phyloP scores from a whole-genome alignment of 2,113 vertebrate species.

The Antechinus stuartii region DNA sequence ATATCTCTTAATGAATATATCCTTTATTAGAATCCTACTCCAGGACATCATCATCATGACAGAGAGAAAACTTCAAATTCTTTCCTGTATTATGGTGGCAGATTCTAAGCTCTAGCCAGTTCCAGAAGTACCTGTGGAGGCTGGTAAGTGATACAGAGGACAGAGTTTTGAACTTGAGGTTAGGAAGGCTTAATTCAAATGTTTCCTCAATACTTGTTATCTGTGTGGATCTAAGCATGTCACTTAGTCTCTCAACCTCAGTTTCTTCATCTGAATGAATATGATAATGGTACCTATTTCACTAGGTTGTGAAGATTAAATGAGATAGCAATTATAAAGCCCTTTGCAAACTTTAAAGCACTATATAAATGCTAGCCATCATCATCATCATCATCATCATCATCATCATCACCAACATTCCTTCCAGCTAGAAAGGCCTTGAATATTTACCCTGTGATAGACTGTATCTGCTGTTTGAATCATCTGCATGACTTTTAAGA shows the following conservation, averaged over 20 bases:
- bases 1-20: neutral
- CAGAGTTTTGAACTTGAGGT: neutral
- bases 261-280: neutral
- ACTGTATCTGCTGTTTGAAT: neutral
- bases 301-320: neutral
- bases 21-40: neutral
- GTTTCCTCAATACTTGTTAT: neutral
- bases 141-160: neutral
- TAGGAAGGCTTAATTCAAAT: neutral
- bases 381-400: neutral
- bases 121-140: neutral
- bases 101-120: neutral
- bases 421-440: neutral
- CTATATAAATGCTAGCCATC: neutral
- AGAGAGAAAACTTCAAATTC: neutral
- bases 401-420: neutral
- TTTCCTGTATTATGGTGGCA: neutral
- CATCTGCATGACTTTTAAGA: neutral
- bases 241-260: neutral
- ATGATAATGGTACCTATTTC: neutral
- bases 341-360: neutral
- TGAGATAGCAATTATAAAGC: neutral
- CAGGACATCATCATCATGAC: neutral
- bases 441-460: neutral
- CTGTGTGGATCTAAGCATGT: neutral